Evolutionary conservation across 1,140 invertebrate species (phyloP).

Genomic region (Oryctes rhinoceros): DNA sequence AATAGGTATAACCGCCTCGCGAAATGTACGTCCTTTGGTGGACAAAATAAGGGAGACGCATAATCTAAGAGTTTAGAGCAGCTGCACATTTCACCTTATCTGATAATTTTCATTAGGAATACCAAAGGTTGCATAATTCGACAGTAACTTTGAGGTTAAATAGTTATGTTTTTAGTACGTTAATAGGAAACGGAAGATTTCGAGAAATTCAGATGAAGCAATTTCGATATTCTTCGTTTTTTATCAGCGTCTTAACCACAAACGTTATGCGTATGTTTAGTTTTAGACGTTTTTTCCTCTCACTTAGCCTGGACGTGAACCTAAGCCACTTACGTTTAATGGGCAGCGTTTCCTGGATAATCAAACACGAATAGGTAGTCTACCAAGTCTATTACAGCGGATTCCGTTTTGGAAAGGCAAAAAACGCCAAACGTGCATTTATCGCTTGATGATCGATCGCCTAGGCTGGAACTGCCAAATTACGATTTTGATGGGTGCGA

Average conservation of each 20-base stretch:
- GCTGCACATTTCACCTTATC: not conserved
- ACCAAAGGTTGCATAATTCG: not conserved
- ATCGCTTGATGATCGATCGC: not conserved
- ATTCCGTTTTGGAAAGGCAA: not conserved
- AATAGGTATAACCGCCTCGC: not conserved
- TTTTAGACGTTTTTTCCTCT: not conserved
- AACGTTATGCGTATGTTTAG: not conserved
- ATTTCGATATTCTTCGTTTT: not conserved
- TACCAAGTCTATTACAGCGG: not conserved
- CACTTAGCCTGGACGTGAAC: not conserved
- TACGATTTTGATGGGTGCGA: not conserved
- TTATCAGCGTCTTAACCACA: not conserved
- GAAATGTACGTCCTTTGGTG: not conserved
- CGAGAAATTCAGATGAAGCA: not conserved
- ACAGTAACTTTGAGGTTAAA: no score
- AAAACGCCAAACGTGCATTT: not conserved
- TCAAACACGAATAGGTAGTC: not conserved
- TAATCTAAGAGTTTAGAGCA: not conserved
- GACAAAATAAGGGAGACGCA: not conserved
- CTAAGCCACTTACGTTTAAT: constrained; percentile 2
- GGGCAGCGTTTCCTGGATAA: not conserved
- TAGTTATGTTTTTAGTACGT: no score
- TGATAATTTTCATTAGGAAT: not conserved
- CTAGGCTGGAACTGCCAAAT: not conserved
- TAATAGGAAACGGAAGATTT: not conserved